These are phyloP conservation scores for Clarias platycephalus DNA, from an alignment of 2,797 vertebrate genomes.

Conservation along the genomic window DNA sequence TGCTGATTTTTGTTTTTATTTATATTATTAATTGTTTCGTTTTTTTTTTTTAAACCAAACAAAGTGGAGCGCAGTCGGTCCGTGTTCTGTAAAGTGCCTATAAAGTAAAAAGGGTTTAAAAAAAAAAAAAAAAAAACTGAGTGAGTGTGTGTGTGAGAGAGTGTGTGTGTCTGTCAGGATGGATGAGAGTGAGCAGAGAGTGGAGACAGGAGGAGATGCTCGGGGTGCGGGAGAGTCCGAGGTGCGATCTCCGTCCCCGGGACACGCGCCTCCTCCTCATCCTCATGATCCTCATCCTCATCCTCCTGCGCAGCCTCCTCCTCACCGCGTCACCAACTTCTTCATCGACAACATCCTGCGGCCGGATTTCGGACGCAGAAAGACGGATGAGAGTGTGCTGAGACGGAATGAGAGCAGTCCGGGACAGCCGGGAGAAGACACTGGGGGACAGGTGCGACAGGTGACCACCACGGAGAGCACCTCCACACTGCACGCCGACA, in stretches of 20 bases:
- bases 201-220: conserved; percentile 74
- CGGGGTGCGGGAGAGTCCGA: conserved; percentile 78
- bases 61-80: conserved; percentile 43
- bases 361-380: conserved; percentile 91
- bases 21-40: conserved; percentile 41
- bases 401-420: conserved; percentile 68
- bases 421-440: conserved; percentile 66
- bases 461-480: conserved; percentile 83
- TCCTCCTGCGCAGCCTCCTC: conserved; percentile 76
- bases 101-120: conserved; percentile 72
- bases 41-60: conserved; percentile 19
- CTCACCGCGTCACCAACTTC: conserved; percentile 94
- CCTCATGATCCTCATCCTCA: conserved; percentile 52
- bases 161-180: conserved; percentile 76
- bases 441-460: conserved; percentile 64
- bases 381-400: conserved; percentile 76
- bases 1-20: conserved; percentile 55
- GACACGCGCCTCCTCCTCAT: conserved; percentile 69
- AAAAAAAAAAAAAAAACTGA: conserved; percentile 60
- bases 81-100: neutral
- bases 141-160: conserved; percentile 63
- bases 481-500: conserved; percentile 80
- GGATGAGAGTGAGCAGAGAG: conserved; percentile 88
- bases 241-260: conserved; percentile 61
- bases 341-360: conserved; percentile 97